Percentiles rank a stretch among this genome's conserved stretches.
phyloP scores from a whole-genome alignment of 2,113 vertebrate species.

The Zeus faber region DNA sequence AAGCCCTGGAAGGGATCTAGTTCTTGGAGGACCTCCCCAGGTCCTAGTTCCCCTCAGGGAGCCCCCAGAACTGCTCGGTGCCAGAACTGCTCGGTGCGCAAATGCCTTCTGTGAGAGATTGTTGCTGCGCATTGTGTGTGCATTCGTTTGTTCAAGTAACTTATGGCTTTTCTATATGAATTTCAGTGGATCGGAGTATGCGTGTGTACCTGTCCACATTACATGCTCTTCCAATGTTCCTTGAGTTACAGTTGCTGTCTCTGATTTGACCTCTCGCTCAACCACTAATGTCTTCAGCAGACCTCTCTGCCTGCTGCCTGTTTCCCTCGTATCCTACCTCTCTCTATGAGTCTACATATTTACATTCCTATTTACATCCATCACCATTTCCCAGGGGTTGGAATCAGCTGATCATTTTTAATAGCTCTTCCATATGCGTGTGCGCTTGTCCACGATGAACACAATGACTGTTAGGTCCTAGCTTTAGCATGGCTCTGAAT shows the following conservation, averaged over 20 bases:
- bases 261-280: constrained; percentile 58
- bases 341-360: constrained; percentile 25
- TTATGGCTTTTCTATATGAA: background rate
- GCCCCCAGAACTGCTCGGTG: too few relatives aligned
- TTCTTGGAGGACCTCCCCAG: too few relatives aligned
- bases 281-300: constrained; percentile 70
- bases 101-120: background rate
- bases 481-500: background rate
- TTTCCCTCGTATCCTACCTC: constrained; percentile 13
- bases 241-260: constrained; percentile 34
- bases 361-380: constrained; percentile 27
- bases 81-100: too few relatives aligned
- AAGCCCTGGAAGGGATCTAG: too few relatives aligned
- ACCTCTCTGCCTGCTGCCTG: constrained; percentile 23
- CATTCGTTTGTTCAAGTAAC: background rate
- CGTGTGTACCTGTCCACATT: constrained; percentile 2
- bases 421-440: constrained; percentile 16
- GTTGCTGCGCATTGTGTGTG: constrained; percentile 5
- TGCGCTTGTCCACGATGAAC: background rate
- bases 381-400: constrained; percentile 19
- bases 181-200: background rate
- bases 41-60: too few relatives aligned
- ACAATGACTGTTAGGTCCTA: background rate
- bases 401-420: constrained; percentile 41
- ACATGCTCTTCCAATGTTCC: constrained; percentile 7